Conservation (phyloP, 1,140 invertebrate species). For the Copidosoma floridanum region DNA sequence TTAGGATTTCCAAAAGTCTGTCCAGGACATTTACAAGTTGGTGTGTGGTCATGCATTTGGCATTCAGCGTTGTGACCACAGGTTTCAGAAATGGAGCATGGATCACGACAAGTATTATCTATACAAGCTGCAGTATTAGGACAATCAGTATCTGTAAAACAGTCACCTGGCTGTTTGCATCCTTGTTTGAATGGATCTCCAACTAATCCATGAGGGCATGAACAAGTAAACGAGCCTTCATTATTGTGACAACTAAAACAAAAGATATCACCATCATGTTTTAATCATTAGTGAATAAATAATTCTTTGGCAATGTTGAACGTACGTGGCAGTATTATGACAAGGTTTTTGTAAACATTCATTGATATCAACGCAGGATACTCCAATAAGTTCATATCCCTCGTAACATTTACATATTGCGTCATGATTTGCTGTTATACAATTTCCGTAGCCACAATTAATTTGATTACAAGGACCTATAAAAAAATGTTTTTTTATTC, state of each 20-base stretch:
- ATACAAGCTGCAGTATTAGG: constrained; percentile 74
- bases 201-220: constrained; percentile 75
- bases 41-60: constrained; percentile 64
- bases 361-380: constrained; percentile 76
- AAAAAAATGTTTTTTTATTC: constrained; percentile 32
- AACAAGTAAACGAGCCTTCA: constrained; percentile 72
- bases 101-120: constrained; percentile 76
- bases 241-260: constrained; percentile 68
- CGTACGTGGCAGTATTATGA: constrained; percentile 69
- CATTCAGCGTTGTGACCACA: constrained; percentile 80
- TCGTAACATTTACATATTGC: constrained; percentile 71
- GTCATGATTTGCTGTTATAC: constrained; percentile 68
- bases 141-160: constrained; percentile 77
- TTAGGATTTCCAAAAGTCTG: constrained; percentile 76
- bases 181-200: constrained; percentile 69
- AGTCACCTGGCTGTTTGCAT: constrained; percentile 77
- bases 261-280: too few relatives aligned
- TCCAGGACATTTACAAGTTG: constrained; percentile 72
- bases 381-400: constrained; percentile 69
- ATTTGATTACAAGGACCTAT: constrained; percentile 73
- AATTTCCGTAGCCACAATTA: constrained; percentile 73
- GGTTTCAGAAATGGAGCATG: constrained; percentile 64
- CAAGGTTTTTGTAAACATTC: constrained; percentile 79
- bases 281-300: too few relatives aligned
- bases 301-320: not conserved